phyloP scores from a whole-genome alignment of 2,113 vertebrate genomes.

The Oxyura jamaicensis region DNA sequence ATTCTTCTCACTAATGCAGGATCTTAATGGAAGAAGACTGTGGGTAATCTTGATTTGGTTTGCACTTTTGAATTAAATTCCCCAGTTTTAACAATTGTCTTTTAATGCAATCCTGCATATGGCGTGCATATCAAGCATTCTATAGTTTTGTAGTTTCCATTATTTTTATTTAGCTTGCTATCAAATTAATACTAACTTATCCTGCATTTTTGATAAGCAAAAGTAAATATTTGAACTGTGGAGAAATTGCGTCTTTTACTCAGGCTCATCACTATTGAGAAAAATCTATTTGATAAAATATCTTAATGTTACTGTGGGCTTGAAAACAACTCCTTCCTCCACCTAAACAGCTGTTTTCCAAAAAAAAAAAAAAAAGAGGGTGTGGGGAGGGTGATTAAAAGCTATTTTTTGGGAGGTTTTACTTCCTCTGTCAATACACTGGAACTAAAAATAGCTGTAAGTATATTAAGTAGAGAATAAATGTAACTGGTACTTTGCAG shows the following conservation, averaged over 20 bases:
- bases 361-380: not conserved
- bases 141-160: not conserved
- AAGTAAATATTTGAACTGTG: not conserved
- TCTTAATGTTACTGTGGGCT: not conserved
- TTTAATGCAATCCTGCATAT: not conserved
- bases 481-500: not conserved
- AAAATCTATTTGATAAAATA: not conserved
- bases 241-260: not conserved
- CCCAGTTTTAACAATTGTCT: not conserved
- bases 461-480: not conserved
- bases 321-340: not conserved
- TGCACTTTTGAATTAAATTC: not conserved
- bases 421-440: not conserved
- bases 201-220: not conserved
- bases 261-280: not conserved
- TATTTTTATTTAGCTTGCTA: not conserved
- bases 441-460: not conserved
- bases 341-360: not conserved
- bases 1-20: not conserved
- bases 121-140: not conserved
- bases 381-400: not conserved
- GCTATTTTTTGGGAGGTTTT: not conserved
- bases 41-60: not conserved
- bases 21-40: not conserved
- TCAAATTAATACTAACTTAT: not conserved